A percentile compares a stretch with the other conserved stretches of the same genome.
These are phyloP conservation scores for Antheraea assamensis DNA, from an alignment of 2,888 invertebrate genomes.

Conservation along the genomic window DNA sequence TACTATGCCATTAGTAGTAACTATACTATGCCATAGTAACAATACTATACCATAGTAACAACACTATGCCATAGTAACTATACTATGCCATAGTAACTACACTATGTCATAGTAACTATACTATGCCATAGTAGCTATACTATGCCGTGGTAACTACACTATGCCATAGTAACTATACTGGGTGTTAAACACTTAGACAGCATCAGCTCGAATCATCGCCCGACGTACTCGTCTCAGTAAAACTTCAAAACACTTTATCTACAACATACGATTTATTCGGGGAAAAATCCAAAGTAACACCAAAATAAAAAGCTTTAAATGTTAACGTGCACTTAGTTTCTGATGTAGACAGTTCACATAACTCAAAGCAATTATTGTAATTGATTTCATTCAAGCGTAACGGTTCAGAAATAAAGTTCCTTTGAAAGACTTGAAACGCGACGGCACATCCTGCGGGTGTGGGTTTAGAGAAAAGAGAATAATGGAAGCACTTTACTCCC, in stretches of 20 bases:
- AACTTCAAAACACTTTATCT: background rate
- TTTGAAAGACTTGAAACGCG: slow-evolving; percentile 65
- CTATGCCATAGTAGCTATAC: no score
- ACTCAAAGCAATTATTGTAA: slow-evolving; percentile 45
- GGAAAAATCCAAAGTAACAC: background rate
- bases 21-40: no score
- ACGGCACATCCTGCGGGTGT: slow-evolving; percentile 50
- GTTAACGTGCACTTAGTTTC: slow-evolving; percentile 9
- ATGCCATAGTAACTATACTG: no score
- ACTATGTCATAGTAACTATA: no score
- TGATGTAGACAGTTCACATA: slow-evolving; percentile 34
- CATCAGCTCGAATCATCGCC: background rate
- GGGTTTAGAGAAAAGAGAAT: slow-evolving; percentile 49
- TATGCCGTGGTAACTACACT: no score
- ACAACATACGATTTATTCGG: background rate
- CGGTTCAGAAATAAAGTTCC: slow-evolving; percentile 68
- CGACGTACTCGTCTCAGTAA: background rate
- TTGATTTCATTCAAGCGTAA: slow-evolving; percentile 65
- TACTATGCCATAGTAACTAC: no score
- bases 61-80: no score
- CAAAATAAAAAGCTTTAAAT: background rate
- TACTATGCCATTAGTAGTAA: no score
- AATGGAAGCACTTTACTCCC: slow-evolving; percentile 80
- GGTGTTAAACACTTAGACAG: background rate
- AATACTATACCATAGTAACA: no score